phyloP scores from a whole-genome alignment of 2,888 invertebrate genomes.

The Helleia helle region DNA sequence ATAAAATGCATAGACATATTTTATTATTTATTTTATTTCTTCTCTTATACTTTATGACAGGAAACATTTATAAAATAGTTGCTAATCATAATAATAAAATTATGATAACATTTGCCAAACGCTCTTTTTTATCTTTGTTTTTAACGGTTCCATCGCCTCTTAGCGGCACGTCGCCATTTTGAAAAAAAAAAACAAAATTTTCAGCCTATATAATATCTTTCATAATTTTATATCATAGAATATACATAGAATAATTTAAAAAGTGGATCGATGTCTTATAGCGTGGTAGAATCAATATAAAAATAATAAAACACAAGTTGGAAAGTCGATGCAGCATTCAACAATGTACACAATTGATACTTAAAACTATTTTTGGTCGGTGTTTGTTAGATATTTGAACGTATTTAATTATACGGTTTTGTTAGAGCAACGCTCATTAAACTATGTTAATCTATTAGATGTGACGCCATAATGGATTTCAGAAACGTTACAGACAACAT shows the following conservation, averaged over 20 bases:
- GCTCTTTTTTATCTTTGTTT: constrained; percentile 34
- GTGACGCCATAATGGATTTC: constrained; percentile 12
- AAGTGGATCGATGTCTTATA: too few species aligned
- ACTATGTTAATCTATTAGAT: constrained; percentile 16
- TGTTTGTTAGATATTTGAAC: constrained; percentile 11
- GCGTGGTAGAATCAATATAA: constrained; percentile 4
- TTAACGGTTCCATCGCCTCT: constrained; percentile 35
- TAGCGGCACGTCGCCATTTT: constrained; percentile 8
- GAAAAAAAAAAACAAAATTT: too few species aligned
- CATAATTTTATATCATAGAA: too few species aligned
- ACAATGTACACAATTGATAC: constrained; percentile 7
- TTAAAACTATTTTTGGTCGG: constrained; percentile 9
- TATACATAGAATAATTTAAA: too few species aligned
- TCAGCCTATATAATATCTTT: too few species aligned
- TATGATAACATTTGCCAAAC: constrained; percentile 63
- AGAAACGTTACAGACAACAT: constrained; percentile 14
- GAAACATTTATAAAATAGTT: constrained; percentile 68
- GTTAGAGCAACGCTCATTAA: constrained; percentile 17
- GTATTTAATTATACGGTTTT: constrained; percentile 17
- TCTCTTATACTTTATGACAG: constrained; percentile 60
- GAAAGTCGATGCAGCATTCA: constrained; percentile 3
- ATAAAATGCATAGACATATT: constrained; percentile 17
- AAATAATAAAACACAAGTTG: constrained; percentile 3
- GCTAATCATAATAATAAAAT: constrained; percentile 62
- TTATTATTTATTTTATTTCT: constrained; percentile 60